Conservation (phyloP, 2,888 invertebrate genomes). For the Leucoma salicis region DNA sequence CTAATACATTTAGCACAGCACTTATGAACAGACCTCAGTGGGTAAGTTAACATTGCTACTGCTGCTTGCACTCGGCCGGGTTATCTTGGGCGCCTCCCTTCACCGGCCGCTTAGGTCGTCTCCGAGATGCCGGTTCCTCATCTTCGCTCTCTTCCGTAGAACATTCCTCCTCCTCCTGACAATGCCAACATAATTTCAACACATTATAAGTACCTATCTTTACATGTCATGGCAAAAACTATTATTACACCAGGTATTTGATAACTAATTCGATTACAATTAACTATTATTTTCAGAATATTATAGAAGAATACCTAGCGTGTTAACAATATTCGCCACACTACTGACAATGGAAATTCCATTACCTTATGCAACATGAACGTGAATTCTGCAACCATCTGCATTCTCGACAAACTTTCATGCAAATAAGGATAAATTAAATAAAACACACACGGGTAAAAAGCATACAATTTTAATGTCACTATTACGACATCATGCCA, state of each 20-base stretch:
- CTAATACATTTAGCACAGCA: slow-evolving; percentile 27
- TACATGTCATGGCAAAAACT: neutral
- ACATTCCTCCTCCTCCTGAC: slow-evolving; percentile 75
- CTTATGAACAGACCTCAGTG: slow-evolving; percentile 24
- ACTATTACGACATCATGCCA: slow-evolving; percentile 74
- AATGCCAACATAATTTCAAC: slow-evolving; percentile 33
- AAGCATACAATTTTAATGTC: slow-evolving; percentile 81
- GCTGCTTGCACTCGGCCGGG: slow-evolving; percentile 88
- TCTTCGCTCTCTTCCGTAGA: slow-evolving; percentile 84
- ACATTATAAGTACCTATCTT: slow-evolving; percentile 18
- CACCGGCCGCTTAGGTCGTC: slow-evolving; percentile 60
- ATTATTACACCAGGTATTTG: neutral
- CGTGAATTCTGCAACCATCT: slow-evolving; percentile 77
- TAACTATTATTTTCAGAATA: neutral
- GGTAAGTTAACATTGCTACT: slow-evolving; percentile 66
- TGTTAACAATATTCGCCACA: neutral
- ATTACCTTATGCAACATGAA: slow-evolving; percentile 41
- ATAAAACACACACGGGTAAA: slow-evolving; percentile 69
- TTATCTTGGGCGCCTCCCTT: slow-evolving; percentile 49
- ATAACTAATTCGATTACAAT: too few species aligned
- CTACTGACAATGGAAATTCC: slow-evolving; percentile 6
- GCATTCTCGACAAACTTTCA: slow-evolving; percentile 58
- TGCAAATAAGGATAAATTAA: slow-evolving; percentile 68
- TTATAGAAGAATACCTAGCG: neutral
- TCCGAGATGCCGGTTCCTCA: slow-evolving; percentile 71